Base-by-base conservation (phyloP, 2,113 vertebrate genomes). In the Catharus minimus region DNA sequence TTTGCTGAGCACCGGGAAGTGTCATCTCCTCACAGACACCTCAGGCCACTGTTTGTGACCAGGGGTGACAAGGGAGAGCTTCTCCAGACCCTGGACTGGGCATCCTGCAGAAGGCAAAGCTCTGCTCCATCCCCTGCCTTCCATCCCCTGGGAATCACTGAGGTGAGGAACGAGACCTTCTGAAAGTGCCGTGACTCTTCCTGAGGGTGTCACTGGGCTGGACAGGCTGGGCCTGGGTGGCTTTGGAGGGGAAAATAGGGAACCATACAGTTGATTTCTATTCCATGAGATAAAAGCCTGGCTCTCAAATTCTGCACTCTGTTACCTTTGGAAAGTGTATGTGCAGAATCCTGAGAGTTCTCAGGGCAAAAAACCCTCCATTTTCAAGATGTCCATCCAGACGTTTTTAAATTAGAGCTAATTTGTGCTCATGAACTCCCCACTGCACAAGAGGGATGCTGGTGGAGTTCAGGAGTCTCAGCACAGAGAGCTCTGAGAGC, bases 251-350 rank as follows among this genome's bases (percentile, higher is more conserved):
- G 11, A 17, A 39, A 18, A 30, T 24, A 52, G n/a, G n/a, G 30
- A 47, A 6, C 19, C 19, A 10, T 2, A 10, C 18, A 43, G 10
- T 4, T 1, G 8, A 26, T 52, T 82, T 39, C 30, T 46, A 1
- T 33, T 18, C 43, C 22, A 28, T 1, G 3, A 39, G 65, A 58
- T 12, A 33, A 77, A 69, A 73, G 4, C 36, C 15, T 1, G 23
- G 83, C 11, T 32, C 47, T 6, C 32, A 50, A 11, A 23, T 65
- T 68, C 27, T 19, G 36, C 47, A 27, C 60, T 17, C 47, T 67
- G 22, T 38, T n/a, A 41, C 32, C 33, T n/a, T 24, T n/a, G 21
- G 19, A 47, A 62, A 52, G n/a, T 0, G 0, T 2, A 4, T 2
- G 7, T 24, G 22, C 30, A 39, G 66, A 74, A 82, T 36, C 27